Percentiles rank a stretch among this genome's conserved stretches.
These are phyloP conservation scores for Clarias batrachus DNA, from an alignment of 2,113 vertebrate species.

Conservation along the genomic window DNA sequence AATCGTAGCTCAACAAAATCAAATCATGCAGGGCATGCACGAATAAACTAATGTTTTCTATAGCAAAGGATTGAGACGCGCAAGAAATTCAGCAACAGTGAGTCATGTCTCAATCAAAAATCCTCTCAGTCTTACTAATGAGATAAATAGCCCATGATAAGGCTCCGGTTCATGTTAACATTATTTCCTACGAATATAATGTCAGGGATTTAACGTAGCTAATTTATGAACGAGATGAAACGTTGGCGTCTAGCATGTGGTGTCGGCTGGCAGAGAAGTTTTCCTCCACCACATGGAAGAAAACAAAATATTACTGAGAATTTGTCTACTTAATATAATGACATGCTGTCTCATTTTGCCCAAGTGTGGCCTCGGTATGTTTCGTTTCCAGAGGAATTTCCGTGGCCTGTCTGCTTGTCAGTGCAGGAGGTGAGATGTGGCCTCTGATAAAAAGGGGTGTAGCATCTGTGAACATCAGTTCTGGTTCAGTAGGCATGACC, in stretches of 20 bases:
- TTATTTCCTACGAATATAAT: conserved; percentile 7
- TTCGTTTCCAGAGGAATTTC: background rate
- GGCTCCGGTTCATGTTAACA: background rate
- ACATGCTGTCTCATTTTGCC: background rate
- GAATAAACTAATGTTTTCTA: background rate
- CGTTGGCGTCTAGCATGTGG: background rate
- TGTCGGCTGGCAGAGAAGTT: background rate
- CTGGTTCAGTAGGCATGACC: background rate
- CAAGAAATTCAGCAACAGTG: background rate
- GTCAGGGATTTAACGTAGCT: background rate
- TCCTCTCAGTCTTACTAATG: conserved; percentile 15
- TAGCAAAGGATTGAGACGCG: background rate
- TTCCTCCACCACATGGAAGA: background rate
- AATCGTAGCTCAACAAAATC: background rate
- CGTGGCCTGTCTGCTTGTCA: background rate
- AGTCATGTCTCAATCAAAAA: conserved; percentile 18
- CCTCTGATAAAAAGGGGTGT: background rate
- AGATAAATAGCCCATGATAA: conserved; percentile 2
- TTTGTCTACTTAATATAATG: conserved; percentile 3
- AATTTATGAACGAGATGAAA: conserved; percentile 1
- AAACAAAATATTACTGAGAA: background rate
- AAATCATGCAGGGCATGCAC: background rate
- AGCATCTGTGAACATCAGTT: background rate
- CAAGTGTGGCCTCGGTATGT: background rate
- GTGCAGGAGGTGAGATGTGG: background rate